phyloP scores from a whole-genome alignment of 2,888 invertebrate genomes.

The Marasmarcha lunaedactyla region DNA sequence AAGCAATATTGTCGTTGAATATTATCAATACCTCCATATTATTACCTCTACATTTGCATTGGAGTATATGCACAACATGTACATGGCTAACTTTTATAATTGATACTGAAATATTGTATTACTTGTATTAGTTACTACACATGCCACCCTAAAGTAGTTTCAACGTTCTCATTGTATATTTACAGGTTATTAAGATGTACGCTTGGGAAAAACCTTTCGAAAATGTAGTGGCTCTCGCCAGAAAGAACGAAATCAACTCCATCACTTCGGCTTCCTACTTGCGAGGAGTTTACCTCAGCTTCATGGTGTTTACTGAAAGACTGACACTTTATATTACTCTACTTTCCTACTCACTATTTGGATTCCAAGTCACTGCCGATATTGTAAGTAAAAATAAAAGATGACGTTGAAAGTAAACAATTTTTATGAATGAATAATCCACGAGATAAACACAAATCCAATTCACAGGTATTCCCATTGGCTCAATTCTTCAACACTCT shows the following conservation, averaged over 20 bases:
- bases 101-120: too few relatives aligned
- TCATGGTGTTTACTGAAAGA: constrained; percentile 88
- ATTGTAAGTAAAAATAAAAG: constrained; percentile 42
- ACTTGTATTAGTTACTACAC: too few relatives aligned
- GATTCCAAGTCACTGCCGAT: constrained; percentile 68
- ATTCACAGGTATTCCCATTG: constrained; percentile 70
- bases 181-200: constrained; percentile 95
- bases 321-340: constrained; percentile 86
- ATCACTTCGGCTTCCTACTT: constrained; percentile 75
- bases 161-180: too few relatives aligned
- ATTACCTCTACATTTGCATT: too few relatives aligned
- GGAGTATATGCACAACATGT: too few relatives aligned
- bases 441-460: constrained; percentile 13
- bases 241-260: constrained; percentile 76
- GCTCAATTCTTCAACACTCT: constrained; percentile 75
- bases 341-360: constrained; percentile 79
- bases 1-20: constrained; percentile 1
- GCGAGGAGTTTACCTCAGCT: constrained; percentile 75
- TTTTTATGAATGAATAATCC: neutral
- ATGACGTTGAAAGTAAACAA: neutral
- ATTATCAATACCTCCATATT: constrained; percentile 5
- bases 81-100: too few relatives aligned
- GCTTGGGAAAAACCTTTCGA: constrained; percentile 95
- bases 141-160: too few relatives aligned
- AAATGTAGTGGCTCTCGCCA: constrained; percentile 79